phyloP scores from a whole-genome alignment of 2,888 invertebrate species.

The Yponomeuta plumbellus region DNA sequence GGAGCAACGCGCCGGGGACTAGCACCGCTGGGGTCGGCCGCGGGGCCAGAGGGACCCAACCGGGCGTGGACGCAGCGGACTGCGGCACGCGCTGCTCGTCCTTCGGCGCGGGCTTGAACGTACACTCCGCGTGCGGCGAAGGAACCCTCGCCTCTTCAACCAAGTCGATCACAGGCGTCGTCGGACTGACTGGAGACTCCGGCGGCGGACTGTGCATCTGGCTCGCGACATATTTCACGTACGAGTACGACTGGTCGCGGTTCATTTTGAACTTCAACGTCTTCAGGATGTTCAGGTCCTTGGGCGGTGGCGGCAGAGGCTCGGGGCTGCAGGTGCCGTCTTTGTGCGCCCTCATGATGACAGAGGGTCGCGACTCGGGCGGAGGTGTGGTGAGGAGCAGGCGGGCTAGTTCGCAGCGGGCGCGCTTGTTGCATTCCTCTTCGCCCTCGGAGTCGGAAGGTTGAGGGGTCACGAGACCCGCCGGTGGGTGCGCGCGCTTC shows the following conservation, averaged over 20 bases:
- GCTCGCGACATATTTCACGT: constrained; percentile 75
- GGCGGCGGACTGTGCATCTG: constrained; percentile 44
- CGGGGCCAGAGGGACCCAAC: constrained; percentile 65
- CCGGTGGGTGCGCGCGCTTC: constrained; percentile 50
- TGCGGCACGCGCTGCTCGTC: constrained; percentile 40
- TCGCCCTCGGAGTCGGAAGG: constrained; percentile 91
- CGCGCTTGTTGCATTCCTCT: constrained; percentile 66
- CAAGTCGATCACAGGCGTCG: constrained; percentile 42
- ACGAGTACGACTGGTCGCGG: constrained; percentile 78
- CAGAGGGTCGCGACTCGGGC: constrained; percentile 79
- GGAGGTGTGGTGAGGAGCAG: constrained; percentile 75
- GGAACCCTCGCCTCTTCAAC: constrained; percentile 32
- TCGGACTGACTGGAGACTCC: constrained; percentile 34
- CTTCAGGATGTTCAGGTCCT: constrained; percentile 79
- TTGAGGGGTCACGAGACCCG: constrained; percentile 83
- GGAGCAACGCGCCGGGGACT: constrained; percentile 54
- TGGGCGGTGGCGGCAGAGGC: constrained; percentile 49
- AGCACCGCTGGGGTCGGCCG: constrained; percentile 68
- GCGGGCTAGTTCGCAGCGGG: constrained; percentile 72
- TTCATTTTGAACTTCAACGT: constrained; percentile 85
- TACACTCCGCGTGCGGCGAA: constrained; percentile 39
- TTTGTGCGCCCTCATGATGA: constrained; percentile 90
- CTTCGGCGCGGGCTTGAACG: constrained; percentile 26
- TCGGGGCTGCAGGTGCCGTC: constrained; percentile 83
- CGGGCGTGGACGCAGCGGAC: constrained; percentile 36